Conservation (phyloP, 2,113 vertebrate species). For the Sorex fumeus region DNA sequence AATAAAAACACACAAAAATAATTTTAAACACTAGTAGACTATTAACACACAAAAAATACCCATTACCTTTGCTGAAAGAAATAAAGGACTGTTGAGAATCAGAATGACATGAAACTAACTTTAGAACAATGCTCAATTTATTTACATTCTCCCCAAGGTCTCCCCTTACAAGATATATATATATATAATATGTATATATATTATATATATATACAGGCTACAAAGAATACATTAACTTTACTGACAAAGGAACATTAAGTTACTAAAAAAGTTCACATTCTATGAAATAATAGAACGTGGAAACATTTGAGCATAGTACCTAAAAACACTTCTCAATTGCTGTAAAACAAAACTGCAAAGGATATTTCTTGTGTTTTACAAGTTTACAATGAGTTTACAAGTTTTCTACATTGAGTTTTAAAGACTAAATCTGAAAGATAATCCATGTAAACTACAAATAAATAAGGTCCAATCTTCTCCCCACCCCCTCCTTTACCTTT, state of each 20-base stretch:
- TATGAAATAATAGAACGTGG: background rate
- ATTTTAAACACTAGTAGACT: constrained; percentile 32
- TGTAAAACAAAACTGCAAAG: constrained; percentile 23
- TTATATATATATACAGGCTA: background rate
- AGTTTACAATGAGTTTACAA: background rate
- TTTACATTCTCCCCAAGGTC: background rate
- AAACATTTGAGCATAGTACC: constrained; percentile 15
- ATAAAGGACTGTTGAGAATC: constrained; percentile 41
- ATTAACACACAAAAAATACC: constrained; percentile 27
- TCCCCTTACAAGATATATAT: background rate
- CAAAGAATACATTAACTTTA: background rate
- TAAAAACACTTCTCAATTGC: constrained; percentile 19
- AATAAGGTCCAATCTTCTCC: background rate
- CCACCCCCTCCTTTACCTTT: too few relatives aligned
- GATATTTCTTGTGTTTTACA: background rate
- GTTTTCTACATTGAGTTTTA: background rate
- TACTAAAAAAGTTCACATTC: constrained; percentile 39
- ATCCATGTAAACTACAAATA: background rate
- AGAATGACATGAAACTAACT: constrained; percentile 2
- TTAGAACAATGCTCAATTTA: constrained; percentile 10
- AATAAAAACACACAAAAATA: constrained; percentile 10
- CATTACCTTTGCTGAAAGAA: background rate
- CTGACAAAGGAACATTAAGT: background rate
- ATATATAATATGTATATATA: background rate
- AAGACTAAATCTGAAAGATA: background rate